A percentile compares a stretch with the other conserved stretches of the same genome.
Evolutionary conservation across 2,888 invertebrate species (phyloP).

Genomic region (Drosophila macrospina): DNA sequence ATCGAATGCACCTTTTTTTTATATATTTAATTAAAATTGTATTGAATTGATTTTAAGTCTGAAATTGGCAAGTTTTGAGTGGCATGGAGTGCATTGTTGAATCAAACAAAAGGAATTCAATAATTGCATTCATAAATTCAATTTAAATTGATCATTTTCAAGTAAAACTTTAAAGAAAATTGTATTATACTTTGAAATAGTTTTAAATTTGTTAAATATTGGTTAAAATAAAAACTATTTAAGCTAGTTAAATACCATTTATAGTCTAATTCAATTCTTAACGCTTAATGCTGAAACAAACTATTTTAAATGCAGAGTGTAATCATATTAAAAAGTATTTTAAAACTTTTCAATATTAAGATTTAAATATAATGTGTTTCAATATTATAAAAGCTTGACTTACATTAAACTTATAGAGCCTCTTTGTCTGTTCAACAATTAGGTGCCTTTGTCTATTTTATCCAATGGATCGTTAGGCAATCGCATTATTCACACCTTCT

Average conservation of each 20-base stretch:
- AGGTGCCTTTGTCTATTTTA: conserved; percentile 17
- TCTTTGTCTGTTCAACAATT: conserved; percentile 3
- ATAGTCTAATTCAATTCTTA: no score
- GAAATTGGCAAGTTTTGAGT: conserved; percentile 1
- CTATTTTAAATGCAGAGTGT: no score
- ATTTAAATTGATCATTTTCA: no score
- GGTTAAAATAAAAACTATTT: no score
- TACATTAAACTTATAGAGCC: neutral
- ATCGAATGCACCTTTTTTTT: neutral
- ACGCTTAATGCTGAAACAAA: no score
- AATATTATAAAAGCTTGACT: neutral
- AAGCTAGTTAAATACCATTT: no score
- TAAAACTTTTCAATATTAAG: neutral
- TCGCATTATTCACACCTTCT: conserved; percentile 58
- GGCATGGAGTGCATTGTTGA: conserved; percentile 18
- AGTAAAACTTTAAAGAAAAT: no score
- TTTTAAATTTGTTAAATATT: no score
- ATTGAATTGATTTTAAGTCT: neutral
- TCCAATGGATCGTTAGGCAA: conserved; percentile 21
- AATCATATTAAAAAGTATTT: neutral
- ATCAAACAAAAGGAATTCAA: conserved; percentile 9
- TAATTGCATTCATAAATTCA: conserved; percentile 1
- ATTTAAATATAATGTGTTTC: neutral
- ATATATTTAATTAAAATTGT: conserved; percentile 28
- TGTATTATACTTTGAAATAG: no score